A percentile compares a stretch with the other conserved stretches of the same genome.
These are phyloP conservation scores for Ataeniobius toweri DNA, from an alignment of 2,797 vertebrate species.

Conservation along the genomic window DNA sequence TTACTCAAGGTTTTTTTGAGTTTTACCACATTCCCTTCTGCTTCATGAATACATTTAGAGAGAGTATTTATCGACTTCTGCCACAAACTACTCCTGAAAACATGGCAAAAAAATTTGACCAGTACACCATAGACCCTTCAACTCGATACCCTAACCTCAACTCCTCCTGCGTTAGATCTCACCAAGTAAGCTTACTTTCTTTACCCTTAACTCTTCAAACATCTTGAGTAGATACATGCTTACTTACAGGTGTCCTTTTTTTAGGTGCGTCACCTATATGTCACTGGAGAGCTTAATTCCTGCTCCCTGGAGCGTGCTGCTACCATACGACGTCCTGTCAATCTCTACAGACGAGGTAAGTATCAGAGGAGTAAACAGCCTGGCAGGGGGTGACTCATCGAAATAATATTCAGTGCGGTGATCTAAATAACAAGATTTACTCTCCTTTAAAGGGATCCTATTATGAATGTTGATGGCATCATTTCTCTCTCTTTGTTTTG, in stretches of 20 bases:
- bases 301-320: constrained; percentile 86
- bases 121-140: constrained; percentile 93
- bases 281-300: constrained; percentile 86
- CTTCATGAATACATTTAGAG: constrained; percentile 74
- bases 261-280: constrained; percentile 91
- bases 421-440: constrained; percentile 1
- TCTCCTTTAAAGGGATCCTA: neutral
- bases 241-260: neutral
- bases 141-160: constrained; percentile 96
- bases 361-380: neutral
- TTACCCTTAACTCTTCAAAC: neutral
- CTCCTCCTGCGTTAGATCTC: constrained; percentile 87
- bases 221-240: neutral
- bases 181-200: constrained; percentile 82
- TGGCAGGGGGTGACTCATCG: constrained; percentile 6
- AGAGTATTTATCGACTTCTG: constrained; percentile 94
- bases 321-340: constrained; percentile 88
- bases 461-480: neutral
- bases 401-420: neutral
- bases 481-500: constrained; percentile 1
- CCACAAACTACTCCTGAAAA: constrained; percentile 97
- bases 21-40: neutral
- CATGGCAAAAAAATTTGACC: constrained; percentile 96
- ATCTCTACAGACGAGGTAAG: constrained; percentile 86
- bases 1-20: neutral